Evolutionary conservation across 2,888 invertebrate species (phyloP).

Genomic region (Drosophila tanythrix): DNA sequence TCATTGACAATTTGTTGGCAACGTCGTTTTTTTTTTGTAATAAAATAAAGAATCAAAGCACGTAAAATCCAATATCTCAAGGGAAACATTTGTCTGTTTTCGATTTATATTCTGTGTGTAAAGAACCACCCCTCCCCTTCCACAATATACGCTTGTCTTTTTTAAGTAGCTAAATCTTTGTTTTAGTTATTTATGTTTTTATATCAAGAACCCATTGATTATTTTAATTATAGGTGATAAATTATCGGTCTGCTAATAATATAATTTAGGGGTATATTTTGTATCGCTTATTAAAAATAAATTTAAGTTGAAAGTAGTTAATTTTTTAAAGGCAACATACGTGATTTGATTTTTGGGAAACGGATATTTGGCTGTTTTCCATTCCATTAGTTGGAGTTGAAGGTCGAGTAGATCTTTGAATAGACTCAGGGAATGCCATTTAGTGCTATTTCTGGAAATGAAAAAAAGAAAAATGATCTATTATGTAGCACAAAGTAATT

Average conservation of each 20-base stretch:
- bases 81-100: conserved; percentile 61
- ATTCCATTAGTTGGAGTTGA: conserved; percentile 43
- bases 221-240: not conserved
- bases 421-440: conserved; percentile 46
- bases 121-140: conserved; percentile 24
- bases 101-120: conserved; percentile 16
- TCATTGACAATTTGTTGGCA: conserved; percentile 3
- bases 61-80: conserved; percentile 43
- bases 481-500: not conserved
- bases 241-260: not conserved
- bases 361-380: conserved; percentile 50
- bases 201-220: not conserved
- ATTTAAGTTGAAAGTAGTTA: not conserved
- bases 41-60: conserved; percentile 46
- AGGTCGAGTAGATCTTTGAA: conserved; percentile 29
- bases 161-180: conserved; percentile 1
- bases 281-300: not conserved
- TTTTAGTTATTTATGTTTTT: not conserved
- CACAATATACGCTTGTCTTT: conserved; percentile 4
- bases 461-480: not conserved
- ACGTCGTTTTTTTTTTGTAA: not conserved
- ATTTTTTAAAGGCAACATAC: conserved; percentile 39
- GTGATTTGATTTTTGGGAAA: conserved; percentile 64
- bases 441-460: conserved; percentile 25
- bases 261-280: not conserved